A percentile compares a stretch with the other conserved stretches of the same genome.
Conservation (phyloP, 2,888 invertebrate genomes). For the Cepaea hortensis region DNA sequence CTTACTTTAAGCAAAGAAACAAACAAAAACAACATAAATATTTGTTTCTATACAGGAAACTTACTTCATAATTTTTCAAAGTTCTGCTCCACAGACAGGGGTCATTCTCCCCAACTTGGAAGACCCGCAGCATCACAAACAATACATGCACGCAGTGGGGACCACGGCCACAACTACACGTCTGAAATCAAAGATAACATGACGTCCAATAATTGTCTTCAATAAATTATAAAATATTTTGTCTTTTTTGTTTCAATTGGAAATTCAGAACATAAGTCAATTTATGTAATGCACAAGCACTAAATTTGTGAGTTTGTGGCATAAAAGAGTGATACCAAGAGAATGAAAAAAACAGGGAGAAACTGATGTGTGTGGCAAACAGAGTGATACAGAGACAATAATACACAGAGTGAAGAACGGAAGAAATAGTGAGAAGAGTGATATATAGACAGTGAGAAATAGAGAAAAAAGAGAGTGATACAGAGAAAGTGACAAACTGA, state of each 20-base stretch:
- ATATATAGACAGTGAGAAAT: too few relatives aligned
- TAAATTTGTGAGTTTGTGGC: too few relatives aligned
- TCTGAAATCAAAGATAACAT: constrained; percentile 65
- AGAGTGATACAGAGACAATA: too few relatives aligned
- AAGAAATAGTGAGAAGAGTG: too few relatives aligned
- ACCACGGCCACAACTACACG: constrained; percentile 76
- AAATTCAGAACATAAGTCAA: not conserved
- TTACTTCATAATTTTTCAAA: constrained; percentile 77
- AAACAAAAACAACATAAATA: not conserved
- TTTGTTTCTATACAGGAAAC: constrained; percentile 14
- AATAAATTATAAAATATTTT: not conserved
- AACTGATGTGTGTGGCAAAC: too few relatives aligned
- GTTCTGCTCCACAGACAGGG: constrained; percentile 75
- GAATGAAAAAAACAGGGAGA: too few relatives aligned
- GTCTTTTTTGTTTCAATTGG: not conserved
- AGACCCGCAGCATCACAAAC: constrained; percentile 78
- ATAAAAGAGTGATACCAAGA: too few relatives aligned
- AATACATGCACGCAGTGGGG: constrained; percentile 77
- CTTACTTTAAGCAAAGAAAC: too few relatives aligned
- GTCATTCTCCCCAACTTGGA: constrained; percentile 76
- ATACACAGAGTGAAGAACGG: too few relatives aligned
- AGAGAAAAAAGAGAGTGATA: too few relatives aligned
- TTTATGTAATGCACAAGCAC: too few relatives aligned
- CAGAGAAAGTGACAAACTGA: too few relatives aligned
- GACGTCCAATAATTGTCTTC: not conserved